Base-by-base conservation (phyloP, 2,888 invertebrate species). In the Buathra laborator region DNA sequence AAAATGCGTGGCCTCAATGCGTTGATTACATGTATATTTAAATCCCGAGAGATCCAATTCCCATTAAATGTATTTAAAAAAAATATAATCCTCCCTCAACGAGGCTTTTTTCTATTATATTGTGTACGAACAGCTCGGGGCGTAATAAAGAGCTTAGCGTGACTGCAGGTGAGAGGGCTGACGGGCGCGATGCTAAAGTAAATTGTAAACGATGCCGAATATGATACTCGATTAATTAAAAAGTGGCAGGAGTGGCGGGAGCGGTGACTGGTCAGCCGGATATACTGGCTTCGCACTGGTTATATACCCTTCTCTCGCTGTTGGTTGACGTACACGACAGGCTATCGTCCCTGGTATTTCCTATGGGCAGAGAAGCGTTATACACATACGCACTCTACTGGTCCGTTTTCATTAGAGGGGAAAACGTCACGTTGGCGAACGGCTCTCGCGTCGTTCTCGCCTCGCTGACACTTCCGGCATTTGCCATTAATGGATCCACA, bases 181-280 rank as follows among this genome's bases (percentile, higher is more conserved):
- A 48, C 12, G 37, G 37, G 62, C 51, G 16, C 48, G 59, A 76
- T 46, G 37, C 74, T 44, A 37, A 74, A 78, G 75, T 84, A 74
- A 81, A 84, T 84, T 84, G 74, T 84, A 84, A 81, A 74, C 78
- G 78, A 84, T 74, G 78, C 74, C 44, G 70, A 81, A 70, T 84
- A 78, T 77, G 84, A 81, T 78, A 72, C 76, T 80, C 67, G 77
- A 74, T 81, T 84, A 81, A 84, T 84, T 78, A 78, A 84, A 81
- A 81, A 81, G 56, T 77, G 77, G 70, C 74, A 62, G 62, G 16
- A 44, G 48, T 19, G 56, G 56, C 64, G 64, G 59, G 14, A 6
- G 9, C n/a, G 53, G 12, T 14, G 14, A 43, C 12, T 62, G 46
- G 44, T 32, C 16, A 48, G 29, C 43, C 67, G 48, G 29, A 67